Evolutionary conservation across 2,797 vertebrate species (phyloP).

Genomic region (Takifugu ocellatus): DNA sequence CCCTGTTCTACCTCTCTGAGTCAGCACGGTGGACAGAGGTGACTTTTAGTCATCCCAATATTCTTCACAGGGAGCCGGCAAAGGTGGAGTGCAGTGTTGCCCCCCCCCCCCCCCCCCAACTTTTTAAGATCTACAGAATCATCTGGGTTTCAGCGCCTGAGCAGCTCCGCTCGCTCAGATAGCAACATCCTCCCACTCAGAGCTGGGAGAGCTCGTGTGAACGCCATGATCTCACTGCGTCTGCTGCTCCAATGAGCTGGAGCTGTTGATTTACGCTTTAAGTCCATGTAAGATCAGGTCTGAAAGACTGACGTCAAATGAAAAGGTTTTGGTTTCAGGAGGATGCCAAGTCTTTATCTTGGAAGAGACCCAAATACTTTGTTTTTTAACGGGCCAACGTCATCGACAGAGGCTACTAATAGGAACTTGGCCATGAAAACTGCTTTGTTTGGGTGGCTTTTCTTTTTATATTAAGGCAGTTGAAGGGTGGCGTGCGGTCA

Average conservation of each 20-base stretch:
- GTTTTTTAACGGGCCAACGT: slow-evolving; percentile 4
- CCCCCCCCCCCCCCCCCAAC: too few species aligned
- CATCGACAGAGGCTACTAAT: slow-evolving; percentile 4
- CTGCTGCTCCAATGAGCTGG: slow-evolving; percentile 50
- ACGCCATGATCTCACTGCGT: slow-evolving; percentile 60
- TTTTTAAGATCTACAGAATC: too few species aligned
- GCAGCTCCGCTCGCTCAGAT: slow-evolving; percentile 32
- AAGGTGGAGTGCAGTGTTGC: too few species aligned
- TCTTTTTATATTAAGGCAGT: too few species aligned
- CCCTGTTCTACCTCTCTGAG: slow-evolving; percentile 45
- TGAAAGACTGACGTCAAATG: slow-evolving; percentile 23
- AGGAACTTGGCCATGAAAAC: background rate
- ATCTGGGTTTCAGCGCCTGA: background rate
- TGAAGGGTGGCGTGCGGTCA: too few species aligned
- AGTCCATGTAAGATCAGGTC: slow-evolving; percentile 17
- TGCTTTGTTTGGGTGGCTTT: background rate
- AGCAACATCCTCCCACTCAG: slow-evolving; percentile 62
- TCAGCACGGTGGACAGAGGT: slow-evolving; percentile 33
- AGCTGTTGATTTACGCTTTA: slow-evolving; percentile 49
- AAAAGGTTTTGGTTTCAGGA: slow-evolving; percentile 17
- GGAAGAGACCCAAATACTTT: slow-evolving; percentile 9
- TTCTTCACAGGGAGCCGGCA: slow-evolving; percentile 4
- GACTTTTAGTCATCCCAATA: slow-evolving; percentile 14
- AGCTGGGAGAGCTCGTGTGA: slow-evolving; percentile 56
- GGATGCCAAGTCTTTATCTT: slow-evolving; percentile 1